Evolutionary conservation across 1,140 invertebrate species (phyloP).

Genomic region (Lucilia cuprina): DNA sequence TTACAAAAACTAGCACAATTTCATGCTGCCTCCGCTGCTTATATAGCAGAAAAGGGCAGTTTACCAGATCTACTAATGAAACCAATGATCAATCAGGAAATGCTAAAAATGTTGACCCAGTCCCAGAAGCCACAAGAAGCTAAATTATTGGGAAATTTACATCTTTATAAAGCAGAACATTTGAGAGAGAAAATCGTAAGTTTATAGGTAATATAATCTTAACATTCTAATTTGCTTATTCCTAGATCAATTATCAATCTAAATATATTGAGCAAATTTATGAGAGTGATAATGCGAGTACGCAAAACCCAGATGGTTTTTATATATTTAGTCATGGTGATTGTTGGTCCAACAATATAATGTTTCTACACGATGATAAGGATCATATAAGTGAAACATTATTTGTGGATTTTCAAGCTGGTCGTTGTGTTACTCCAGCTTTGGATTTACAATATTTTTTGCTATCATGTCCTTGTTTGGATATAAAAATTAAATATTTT

Average conservation of each 20-base stretch:
- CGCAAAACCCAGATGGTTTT: slow-evolving; percentile 62
- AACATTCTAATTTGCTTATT: neutral
- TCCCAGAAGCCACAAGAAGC: neutral
- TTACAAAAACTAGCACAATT: slow-evolving; percentile 66
- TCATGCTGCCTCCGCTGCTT: slow-evolving; percentile 62
- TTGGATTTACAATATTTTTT: slow-evolving; percentile 54
- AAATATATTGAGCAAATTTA: neutral
- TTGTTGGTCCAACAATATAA: slow-evolving; percentile 71
- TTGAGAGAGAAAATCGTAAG: slow-evolving; percentile 31
- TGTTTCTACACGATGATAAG: slow-evolving; percentile 67
- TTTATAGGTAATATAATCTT: neutral
- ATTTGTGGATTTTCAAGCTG: slow-evolving; percentile 64
- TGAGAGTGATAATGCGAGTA: slow-evolving; percentile 44
- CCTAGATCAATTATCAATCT: neutral
- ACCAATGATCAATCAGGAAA: slow-evolving; percentile 42
- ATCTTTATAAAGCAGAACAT: neutral
- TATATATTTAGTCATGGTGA: slow-evolving; percentile 71
- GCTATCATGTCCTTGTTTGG: slow-evolving; percentile 40
- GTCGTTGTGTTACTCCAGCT: slow-evolving; percentile 55
- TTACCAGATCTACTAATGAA: slow-evolving; percentile 40
- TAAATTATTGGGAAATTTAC: slow-evolving; percentile 5
- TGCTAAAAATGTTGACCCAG: neutral
- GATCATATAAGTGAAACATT: slow-evolving; percentile 64
- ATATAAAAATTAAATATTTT: slow-evolving; percentile 42
- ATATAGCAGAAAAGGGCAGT: slow-evolving; percentile 42